Percentiles rank a stretch among this genome's conserved stretches.
phyloP scores from a whole-genome alignment of 1,140 invertebrate genomes.

The Anagrus nilaparvatae region DNA sequence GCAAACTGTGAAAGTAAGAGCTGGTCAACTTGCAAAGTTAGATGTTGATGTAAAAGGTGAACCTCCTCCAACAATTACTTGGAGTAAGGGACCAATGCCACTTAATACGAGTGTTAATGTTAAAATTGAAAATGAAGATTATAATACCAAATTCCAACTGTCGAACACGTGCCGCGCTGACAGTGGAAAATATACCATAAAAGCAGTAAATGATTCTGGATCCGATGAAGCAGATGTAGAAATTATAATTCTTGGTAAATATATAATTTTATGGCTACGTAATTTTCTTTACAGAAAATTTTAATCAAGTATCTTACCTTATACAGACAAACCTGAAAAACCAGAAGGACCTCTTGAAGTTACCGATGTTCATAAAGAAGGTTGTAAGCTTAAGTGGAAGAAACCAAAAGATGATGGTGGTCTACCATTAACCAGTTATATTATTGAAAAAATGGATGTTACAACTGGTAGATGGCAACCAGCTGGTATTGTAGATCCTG shows the following conservation, averaged over 20 bases:
- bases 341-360: constrained; percentile 92
- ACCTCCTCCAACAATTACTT: constrained; percentile 85
- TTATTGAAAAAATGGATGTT: constrained; percentile 88
- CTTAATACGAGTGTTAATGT: constrained; percentile 50
- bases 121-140: constrained; percentile 87
- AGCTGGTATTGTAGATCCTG: constrained; percentile 76
- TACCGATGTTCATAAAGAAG: constrained; percentile 86
- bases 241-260: constrained; percentile 75
- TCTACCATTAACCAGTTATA: constrained; percentile 77
- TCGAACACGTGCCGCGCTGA: constrained; percentile 70
- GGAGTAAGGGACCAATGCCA: constrained; percentile 67
- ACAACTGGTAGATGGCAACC: constrained; percentile 80
- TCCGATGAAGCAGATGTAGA: constrained; percentile 90
- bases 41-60: constrained; percentile 92
- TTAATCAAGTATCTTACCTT: constrained; percentile 13
- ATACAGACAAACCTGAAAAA: constrained; percentile 79
- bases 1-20: constrained; percentile 77
- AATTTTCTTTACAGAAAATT: constrained; percentile 3
- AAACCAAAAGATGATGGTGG: constrained; percentile 93
- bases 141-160: constrained; percentile 79
- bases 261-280: background rate
- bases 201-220: constrained; percentile 85
- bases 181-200: constrained; percentile 84
- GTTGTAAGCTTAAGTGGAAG: constrained; percentile 91
- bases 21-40: constrained; percentile 82